A percentile compares a stretch with the other conserved stretches of the same genome.
These are phyloP conservation scores for Poliocrania exsul DNA, from an alignment of 2,797 vertebrate genomes.

Conservation along the genomic window DNA sequence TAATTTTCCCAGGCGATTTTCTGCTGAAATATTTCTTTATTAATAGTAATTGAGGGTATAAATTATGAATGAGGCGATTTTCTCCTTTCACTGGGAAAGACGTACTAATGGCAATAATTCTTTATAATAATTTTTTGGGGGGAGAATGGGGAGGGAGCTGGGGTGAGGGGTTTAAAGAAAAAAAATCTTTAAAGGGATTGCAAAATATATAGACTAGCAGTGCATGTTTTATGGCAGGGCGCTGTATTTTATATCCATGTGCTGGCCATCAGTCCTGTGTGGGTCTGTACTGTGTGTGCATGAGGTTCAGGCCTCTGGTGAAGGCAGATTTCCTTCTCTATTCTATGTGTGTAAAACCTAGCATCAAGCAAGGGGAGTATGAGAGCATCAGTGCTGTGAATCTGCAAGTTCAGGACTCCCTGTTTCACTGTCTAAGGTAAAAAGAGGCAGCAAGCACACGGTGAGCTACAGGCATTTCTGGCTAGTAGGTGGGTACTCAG, in stretches of 20 bases:
- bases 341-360: background rate
- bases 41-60: slow-evolving; percentile 99
- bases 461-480: background rate
- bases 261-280: background rate
- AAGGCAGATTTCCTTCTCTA: background rate
- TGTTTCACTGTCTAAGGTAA: background rate
- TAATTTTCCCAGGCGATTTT: slow-evolving; percentile 95
- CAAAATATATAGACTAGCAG: slow-evolving; percentile 67
- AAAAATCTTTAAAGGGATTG: slow-evolving; percentile 67
- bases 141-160: slow-evolving; percentile 71
- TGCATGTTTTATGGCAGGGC: slow-evolving; percentile 52
- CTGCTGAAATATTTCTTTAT: slow-evolving; percentile 99
- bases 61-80: slow-evolving; percentile 99
- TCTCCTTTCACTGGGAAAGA: slow-evolving; percentile 92
- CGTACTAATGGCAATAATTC: slow-evolving; percentile 96
- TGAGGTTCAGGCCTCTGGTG: background rate
- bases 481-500: background rate
- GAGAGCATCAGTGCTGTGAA: background rate
- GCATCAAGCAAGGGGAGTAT: background rate
- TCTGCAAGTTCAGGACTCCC: background rate
- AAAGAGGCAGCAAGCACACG: background rate
- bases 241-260: background rate
- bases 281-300: background rate
- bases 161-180: slow-evolving; percentile 61
- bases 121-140: slow-evolving; percentile 91